Percentiles rank a stretch among this genome's conserved stretches.
Evolutionary conservation across 2,797 vertebrate genomes (phyloP).

Genomic region (Alexandromys oeconomus): DNA sequence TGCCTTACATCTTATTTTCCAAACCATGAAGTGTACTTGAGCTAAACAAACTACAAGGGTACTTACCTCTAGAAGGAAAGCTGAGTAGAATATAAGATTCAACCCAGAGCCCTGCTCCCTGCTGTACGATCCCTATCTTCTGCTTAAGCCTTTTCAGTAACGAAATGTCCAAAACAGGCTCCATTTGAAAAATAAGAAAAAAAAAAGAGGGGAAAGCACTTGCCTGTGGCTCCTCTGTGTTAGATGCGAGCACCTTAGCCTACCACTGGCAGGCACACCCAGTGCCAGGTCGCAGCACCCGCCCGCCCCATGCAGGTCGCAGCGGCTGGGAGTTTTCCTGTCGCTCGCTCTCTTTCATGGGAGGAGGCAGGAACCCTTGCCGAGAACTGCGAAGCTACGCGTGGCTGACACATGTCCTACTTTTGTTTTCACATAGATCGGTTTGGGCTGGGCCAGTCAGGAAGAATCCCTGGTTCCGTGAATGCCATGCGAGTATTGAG

Average conservation of each 20-base stretch:
- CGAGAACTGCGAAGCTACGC: conserved; percentile 77
- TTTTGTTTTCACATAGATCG: conserved; percentile 92
- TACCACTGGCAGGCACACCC: conserved; percentile 5
- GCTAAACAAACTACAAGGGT: conserved; percentile 46
- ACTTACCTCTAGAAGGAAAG: neutral
- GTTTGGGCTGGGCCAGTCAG: conserved; percentile 96
- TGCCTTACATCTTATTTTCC: conserved; percentile 50
- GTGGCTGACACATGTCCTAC: conserved; percentile 83
- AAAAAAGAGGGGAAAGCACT: neutral
- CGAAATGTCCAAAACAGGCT: conserved; percentile 26
- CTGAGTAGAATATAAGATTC: conserved; percentile 45
- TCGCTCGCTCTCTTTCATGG: conserved; percentile 63
- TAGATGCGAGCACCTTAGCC: neutral
- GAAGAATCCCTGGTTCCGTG: conserved; percentile 95
- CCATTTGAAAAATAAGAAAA: neutral
- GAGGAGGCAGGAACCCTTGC: conserved; percentile 75
- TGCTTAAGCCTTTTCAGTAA: conserved; percentile 37
- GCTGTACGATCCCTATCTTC: neutral
- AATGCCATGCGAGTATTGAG: conserved; percentile 97
- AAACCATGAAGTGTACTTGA: conserved; percentile 59
- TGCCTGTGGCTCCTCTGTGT: neutral
- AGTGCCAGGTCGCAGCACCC: neutral
- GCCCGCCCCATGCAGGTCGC: neutral
- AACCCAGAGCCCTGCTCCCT: neutral
- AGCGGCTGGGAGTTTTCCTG: conserved; percentile 69